Percentiles rank a stretch among this genome's conserved stretches.
Evolutionary conservation across 2,113 vertebrate species (phyloP).

Genomic region (Lutjanus erythropterus): DNA sequence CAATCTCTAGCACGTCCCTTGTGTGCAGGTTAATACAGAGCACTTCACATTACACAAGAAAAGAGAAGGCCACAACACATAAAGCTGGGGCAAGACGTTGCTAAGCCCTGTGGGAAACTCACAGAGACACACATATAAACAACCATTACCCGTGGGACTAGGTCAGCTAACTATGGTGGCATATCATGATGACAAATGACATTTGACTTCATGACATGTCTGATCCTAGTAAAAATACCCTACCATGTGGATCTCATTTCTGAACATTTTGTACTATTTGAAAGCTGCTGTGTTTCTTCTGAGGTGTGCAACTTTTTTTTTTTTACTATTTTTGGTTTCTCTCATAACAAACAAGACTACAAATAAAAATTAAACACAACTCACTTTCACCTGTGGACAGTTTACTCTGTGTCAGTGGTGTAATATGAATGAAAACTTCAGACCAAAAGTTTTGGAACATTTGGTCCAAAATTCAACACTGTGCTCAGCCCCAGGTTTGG

Average conservation of each 20-base stretch:
- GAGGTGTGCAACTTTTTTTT: neutral
- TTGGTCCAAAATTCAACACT: neutral
- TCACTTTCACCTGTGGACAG: neutral
- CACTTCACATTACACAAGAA: constrained; percentile 57
- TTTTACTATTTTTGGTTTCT: neutral
- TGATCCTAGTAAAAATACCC: constrained; percentile 19
- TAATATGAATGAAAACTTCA: neutral
- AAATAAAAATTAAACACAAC: neutral
- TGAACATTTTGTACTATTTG: constrained; percentile 19
- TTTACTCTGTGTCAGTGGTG: neutral
- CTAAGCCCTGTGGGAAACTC: constrained; percentile 61
- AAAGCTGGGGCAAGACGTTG: constrained; percentile 18
- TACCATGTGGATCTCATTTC: neutral
- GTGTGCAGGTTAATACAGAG: constrained; percentile 23
- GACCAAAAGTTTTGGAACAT: neutral
- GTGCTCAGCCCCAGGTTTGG: neutral
- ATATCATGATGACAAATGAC: constrained; percentile 23
- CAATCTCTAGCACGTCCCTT: too few relatives aligned
- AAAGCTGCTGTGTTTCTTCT: neutral
- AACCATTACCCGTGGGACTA: constrained; percentile 29
- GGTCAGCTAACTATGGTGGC: constrained; percentile 1
- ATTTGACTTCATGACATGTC: constrained; percentile 25
- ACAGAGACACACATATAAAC: constrained; percentile 18
- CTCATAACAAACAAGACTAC: neutral
- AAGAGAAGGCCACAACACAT: constrained; percentile 8